A percentile compares a stretch with the other conserved stretches of the same genome.
Evolutionary conservation across 1,140 invertebrate species (phyloP).

Genomic region (Heliothis subflexa): DNA sequence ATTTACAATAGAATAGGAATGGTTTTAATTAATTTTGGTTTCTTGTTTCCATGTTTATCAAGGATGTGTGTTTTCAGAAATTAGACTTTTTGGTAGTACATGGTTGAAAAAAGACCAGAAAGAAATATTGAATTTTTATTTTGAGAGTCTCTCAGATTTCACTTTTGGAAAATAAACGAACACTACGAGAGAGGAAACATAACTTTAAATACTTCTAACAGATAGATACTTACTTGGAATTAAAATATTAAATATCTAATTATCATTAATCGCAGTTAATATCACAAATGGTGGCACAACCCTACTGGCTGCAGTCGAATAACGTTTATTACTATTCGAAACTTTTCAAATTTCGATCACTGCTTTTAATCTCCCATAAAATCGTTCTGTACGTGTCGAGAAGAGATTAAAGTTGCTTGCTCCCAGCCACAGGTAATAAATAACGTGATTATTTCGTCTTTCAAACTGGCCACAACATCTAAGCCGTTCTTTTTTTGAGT

Average conservation of each 20-base stretch:
- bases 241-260: too few species aligned
- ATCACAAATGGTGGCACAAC: slow-evolving; percentile 3
- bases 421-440: slow-evolving; percentile 77
- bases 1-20: slow-evolving; percentile 61
- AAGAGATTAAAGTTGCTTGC: slow-evolving; percentile 80
- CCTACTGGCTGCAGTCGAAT: slow-evolving; percentile 50
- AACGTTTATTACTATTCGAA: slow-evolving; percentile 71
- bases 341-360: slow-evolving; percentile 71
- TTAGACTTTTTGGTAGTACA: too few species aligned
- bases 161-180: too few species aligned
- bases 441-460: slow-evolving; percentile 83
- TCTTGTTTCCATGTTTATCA: slow-evolving; percentile 58
- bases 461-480: slow-evolving; percentile 72
- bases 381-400: slow-evolving; percentile 76
- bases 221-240: too few species aligned
- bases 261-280: background rate
- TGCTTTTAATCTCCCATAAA: slow-evolving; percentile 80
- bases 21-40: slow-evolving; percentile 60
- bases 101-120: too few species aligned
- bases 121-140: too few species aligned
- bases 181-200: too few species aligned
- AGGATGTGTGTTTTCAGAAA: slow-evolving; percentile 12
- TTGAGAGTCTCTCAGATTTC: too few species aligned
- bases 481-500: slow-evolving; percentile 63
- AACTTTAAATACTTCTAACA: too few species aligned